Evolutionary conservation across 2,797 vertebrate genomes (phyloP).

Genomic region (Ataeniobius toweri): DNA sequence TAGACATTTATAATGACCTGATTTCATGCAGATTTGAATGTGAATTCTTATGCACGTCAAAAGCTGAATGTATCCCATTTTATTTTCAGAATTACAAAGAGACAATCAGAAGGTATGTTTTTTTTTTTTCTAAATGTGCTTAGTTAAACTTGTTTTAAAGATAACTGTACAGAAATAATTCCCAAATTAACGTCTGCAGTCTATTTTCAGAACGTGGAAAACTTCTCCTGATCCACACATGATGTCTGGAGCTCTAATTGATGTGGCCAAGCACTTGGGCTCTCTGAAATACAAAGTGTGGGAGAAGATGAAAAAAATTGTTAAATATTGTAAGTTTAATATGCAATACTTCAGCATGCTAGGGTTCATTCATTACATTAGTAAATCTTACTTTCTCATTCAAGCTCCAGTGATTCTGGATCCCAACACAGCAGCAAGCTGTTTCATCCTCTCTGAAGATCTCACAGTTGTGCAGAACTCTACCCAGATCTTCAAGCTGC

Average conservation of each 20-base stretch:
- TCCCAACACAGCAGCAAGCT: conserved; percentile 83
- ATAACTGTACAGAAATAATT: not conserved
- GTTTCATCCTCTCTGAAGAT: conserved; percentile 81
- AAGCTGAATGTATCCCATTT: conserved; percentile 24
- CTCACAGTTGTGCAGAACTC: conserved; percentile 77
- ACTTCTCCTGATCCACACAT: conserved; percentile 64
- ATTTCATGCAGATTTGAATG: not conserved
- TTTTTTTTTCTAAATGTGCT: not conserved
- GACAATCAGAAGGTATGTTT: conserved; percentile 78
- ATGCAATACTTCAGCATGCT: not conserved
- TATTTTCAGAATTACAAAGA: conserved; percentile 81
- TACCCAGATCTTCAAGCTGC: conserved; percentile 76
- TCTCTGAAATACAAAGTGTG: conserved; percentile 82
- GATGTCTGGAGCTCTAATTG: conserved; percentile 70
- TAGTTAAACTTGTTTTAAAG: not conserved
- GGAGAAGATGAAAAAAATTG: conserved; percentile 81
- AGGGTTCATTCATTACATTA: not conserved
- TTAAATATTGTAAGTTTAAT: conserved; percentile 79
- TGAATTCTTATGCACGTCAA: not conserved
- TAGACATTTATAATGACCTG: conserved; percentile 5
- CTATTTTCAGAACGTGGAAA: conserved; percentile 78
- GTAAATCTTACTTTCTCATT: not conserved
- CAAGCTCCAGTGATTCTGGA: conserved; percentile 80
- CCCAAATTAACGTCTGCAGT: conserved; percentile 20
- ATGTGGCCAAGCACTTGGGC: conserved; percentile 81